A percentile compares a stretch with the other conserved stretches of the same genome.
These are phyloP conservation scores for Etheostoma spectabile DNA, from an alignment of 2,113 vertebrate genomes.

Conservation along the genomic window DNA sequence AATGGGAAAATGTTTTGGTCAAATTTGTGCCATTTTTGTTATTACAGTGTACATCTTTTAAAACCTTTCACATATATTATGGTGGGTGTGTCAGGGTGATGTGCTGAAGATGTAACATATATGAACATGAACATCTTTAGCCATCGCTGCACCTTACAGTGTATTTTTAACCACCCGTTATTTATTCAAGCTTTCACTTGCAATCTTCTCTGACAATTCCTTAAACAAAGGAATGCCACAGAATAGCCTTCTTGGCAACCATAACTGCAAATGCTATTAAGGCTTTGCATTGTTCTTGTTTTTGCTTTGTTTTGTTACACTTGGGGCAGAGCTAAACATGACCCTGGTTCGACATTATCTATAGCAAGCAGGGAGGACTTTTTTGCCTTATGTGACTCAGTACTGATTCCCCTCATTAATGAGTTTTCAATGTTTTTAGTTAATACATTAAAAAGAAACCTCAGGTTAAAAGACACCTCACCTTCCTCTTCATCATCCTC, in stretches of 20 bases:
- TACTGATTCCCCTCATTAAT: background rate
- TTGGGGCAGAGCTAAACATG: background rate
- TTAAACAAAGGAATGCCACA: background rate
- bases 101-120: background rate
- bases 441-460: background rate
- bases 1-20: background rate
- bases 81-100: background rate
- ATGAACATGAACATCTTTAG: background rate
- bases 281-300: constrained; percentile 14
- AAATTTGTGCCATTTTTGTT: background rate
- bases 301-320: constrained; percentile 9
- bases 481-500: constrained; percentile 86
- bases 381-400: background rate
- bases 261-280: background rate
- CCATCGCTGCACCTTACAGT: background rate
- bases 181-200: background rate
- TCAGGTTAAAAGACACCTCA: constrained; percentile 2
- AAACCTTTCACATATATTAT: background rate
- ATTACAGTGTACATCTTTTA: background rate
- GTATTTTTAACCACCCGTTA: background rate
- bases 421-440: background rate
- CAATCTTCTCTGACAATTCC: constrained; percentile 1
- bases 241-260: background rate
- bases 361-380: background rate
- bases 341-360: background rate